A percentile compares a stretch with the other conserved stretches of the same genome.
phyloP scores from a whole-genome alignment of 2,113 vertebrate species.

The Galeopterus variegatus region DNA sequence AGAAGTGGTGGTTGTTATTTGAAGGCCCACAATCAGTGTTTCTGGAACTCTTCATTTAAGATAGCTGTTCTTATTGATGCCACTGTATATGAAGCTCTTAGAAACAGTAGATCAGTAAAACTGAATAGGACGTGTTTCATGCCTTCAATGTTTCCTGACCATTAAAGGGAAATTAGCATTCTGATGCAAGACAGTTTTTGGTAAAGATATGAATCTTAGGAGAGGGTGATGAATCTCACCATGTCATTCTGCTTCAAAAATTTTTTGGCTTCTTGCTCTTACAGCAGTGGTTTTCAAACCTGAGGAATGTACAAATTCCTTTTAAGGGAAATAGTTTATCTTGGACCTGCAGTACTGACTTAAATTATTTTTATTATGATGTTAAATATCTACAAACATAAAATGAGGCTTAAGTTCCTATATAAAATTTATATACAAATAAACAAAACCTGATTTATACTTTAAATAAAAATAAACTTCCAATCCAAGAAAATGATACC shows the following conservation, averaged over 20 bases:
- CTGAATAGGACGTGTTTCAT: neutral
- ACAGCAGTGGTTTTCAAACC: constrained; percentile 53
- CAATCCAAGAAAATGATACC: constrained; percentile 13
- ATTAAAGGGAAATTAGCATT: constrained; percentile 1
- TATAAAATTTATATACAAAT: constrained; percentile 58
- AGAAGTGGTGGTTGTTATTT: neutral
- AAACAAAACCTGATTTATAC: constrained; percentile 37
- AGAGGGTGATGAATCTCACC: neutral
- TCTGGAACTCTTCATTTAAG: constrained; percentile 37
- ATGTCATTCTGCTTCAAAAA: constrained; percentile 43
- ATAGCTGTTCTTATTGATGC: constrained; percentile 52
- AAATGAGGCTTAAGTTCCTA: constrained; percentile 14
- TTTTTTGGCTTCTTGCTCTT: constrained; percentile 59
- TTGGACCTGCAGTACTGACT: neutral
- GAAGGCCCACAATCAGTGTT: neutral
- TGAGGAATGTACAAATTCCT: constrained; percentile 56
- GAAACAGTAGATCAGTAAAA: neutral
- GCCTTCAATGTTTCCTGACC: constrained; percentile 5
- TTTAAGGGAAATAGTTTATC: constrained; percentile 69
- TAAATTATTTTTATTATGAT: constrained; percentile 62
- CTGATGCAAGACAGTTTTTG: constrained; percentile 28
- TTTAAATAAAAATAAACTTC: constrained; percentile 57
- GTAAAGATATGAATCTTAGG: constrained; percentile 1
- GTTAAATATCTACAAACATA: constrained; percentile 60
- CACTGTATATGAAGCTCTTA: constrained; percentile 33